Evolutionary conservation across 2,113 vertebrate species (phyloP).

Genomic region (Dendropsophus ebraccatus): DNA sequence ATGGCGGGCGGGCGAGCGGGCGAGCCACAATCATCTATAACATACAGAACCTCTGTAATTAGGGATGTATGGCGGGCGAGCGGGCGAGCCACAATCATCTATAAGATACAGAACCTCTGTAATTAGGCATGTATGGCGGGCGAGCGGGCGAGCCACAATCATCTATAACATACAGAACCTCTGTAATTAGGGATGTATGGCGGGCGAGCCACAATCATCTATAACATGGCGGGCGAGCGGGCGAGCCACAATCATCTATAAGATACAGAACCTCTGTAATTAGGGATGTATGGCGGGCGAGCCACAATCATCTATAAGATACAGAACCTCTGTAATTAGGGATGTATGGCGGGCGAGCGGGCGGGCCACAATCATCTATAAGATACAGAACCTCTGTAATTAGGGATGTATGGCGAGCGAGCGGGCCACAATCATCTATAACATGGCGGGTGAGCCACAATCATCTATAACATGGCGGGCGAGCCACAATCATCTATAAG

Average conservation of each 20-base stretch:
- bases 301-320: constrained; percentile 75
- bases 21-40: constrained; percentile 76
- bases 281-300: constrained; percentile 70
- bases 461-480: too few species aligned
- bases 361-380: constrained; percentile 77
- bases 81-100: constrained; percentile 75
- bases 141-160: constrained; percentile 73
- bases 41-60: constrained; percentile 77
- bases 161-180: constrained; percentile 74
- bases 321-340: constrained; percentile 78
- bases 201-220: too few species aligned
- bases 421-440: constrained; percentile 76
- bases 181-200: constrained; percentile 75
- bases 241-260: constrained; percentile 77
- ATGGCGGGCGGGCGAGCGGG: constrained; percentile 70
- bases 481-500: constrained; percentile 76
- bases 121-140: constrained; percentile 74
- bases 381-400: constrained; percentile 76
- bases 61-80: constrained; percentile 69
- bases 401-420: constrained; percentile 70
- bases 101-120: constrained; percentile 73
- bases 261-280: constrained; percentile 76
- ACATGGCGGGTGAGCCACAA: constrained; percentile 69
- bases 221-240: too few species aligned
- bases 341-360: constrained; percentile 67